phyloP scores from a whole-genome alignment of 2,888 invertebrate species.

The Cataglyphis livida region DNA sequence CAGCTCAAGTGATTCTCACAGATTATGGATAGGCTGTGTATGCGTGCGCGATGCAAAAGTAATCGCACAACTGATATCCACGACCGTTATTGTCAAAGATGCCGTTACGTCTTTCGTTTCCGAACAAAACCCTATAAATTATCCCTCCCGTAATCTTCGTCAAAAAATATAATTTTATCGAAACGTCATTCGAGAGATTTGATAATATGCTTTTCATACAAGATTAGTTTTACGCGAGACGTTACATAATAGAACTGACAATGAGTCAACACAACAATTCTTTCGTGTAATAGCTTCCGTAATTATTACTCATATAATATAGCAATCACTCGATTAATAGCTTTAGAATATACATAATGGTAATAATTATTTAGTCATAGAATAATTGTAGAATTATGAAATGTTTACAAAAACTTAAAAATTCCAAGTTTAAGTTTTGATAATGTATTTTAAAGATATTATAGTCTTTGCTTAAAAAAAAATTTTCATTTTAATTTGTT shows the following conservation, averaged over 20 bases:
- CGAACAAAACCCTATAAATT: conserved; percentile 37
- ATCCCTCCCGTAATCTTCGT: conserved; percentile 21
- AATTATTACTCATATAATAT: background rate
- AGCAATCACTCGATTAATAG: background rate
- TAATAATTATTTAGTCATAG: background rate
- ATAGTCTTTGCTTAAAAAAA: background rate
- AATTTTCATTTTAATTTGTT: background rate
- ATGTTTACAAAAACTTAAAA: background rate
- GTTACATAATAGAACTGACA: background rate
- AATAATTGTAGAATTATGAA: conserved; percentile 1
- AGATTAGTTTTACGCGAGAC: background rate
- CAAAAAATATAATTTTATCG: conserved; percentile 24
- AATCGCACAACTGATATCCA: conserved; percentile 40
- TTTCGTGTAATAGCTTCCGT: background rate
- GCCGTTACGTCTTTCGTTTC: conserved; percentile 47
- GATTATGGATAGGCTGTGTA: conserved; percentile 16
- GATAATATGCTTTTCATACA: background rate
- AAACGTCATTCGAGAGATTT: background rate
- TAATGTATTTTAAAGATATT: background rate
- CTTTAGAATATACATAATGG: background rate
- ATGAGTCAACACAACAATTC: background rate
- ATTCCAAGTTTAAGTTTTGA: background rate
- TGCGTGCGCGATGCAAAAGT: conserved; percentile 27
- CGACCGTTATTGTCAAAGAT: conserved; percentile 54
- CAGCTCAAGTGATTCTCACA: conserved; percentile 33